Percentiles rank a stretch among this genome's conserved stretches.
Conservation (phyloP, 2,113 vertebrate species). For the Leptodactylus fuscus region DNA sequence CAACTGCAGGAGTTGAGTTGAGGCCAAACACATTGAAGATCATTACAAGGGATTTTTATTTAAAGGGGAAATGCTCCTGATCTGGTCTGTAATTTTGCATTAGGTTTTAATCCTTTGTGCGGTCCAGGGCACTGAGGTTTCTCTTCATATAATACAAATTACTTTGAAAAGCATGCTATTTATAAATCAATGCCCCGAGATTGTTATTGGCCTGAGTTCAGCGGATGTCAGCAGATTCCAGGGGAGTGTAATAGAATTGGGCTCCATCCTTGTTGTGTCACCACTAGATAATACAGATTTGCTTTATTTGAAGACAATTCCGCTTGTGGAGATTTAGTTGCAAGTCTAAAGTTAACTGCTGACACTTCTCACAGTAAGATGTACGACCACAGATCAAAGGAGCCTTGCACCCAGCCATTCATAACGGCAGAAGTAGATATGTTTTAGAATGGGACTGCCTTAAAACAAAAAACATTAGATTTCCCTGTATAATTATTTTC, state of each 20-base stretch:
- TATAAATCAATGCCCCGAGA: slow-evolving; percentile 39
- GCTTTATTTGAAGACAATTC: slow-evolving; percentile 50
- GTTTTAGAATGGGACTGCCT: neutral
- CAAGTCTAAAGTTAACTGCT: slow-evolving; percentile 16
- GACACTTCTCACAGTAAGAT: neutral
- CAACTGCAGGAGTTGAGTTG: too few relatives aligned
- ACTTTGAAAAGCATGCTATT: neutral
- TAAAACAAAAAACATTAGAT: neutral
- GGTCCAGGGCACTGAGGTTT: neutral
- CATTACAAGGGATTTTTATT: too few relatives aligned
- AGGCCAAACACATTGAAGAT: too few relatives aligned
- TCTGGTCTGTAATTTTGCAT: neutral
- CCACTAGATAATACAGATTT: slow-evolving; percentile 49
- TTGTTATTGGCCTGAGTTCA: slow-evolving; percentile 39
- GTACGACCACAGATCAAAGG: neutral
- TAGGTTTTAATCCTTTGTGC: neutral
- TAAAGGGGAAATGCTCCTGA: neutral
- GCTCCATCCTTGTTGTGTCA: slow-evolving; percentile 43
- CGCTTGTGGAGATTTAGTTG: slow-evolving; percentile 27
- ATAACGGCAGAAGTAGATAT: neutral
- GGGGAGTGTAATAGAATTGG: slow-evolving; percentile 40
- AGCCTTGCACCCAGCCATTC: neutral
- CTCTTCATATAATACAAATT: neutral
- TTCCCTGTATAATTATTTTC: neutral
- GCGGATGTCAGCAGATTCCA: slow-evolving; percentile 50